These are phyloP conservation scores for Xestia c-nigrum DNA, from an alignment of 2,888 invertebrate species.

Conservation along the genomic window DNA sequence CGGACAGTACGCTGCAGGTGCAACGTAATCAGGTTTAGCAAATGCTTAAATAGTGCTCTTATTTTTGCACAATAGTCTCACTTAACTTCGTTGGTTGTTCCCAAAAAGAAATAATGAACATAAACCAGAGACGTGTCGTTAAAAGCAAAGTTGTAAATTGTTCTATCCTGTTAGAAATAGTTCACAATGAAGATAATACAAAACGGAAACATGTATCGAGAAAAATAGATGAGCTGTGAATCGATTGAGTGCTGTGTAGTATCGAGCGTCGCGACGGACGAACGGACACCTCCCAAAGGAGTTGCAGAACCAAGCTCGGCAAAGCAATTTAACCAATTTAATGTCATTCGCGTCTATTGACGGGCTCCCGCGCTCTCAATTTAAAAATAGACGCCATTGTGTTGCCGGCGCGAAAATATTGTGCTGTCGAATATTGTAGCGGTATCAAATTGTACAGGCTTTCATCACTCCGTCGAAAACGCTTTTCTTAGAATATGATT, in stretches of 20 bases:
- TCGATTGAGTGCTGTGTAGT: slow-evolving; percentile 72
- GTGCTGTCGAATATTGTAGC: slow-evolving; percentile 52
- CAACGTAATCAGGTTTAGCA: slow-evolving; percentile 38
- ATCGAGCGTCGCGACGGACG: slow-evolving; percentile 68
- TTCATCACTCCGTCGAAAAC: slow-evolving; percentile 52
- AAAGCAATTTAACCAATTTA: slow-evolving; percentile 90
- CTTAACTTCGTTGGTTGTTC: slow-evolving; percentile 18
- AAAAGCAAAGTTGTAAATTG: slow-evolving; percentile 52
- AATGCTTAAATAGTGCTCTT: slow-evolving; percentile 45
- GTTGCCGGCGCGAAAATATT: slow-evolving; percentile 80
- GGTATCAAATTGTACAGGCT: slow-evolving; percentile 54
- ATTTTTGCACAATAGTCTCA: slow-evolving; percentile 22
- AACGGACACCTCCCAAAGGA: slow-evolving; percentile 83
- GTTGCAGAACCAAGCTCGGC: slow-evolving; percentile 83
- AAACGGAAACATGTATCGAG: slow-evolving; percentile 67
- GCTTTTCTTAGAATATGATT: slow-evolving; percentile 84
- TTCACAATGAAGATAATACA: slow-evolving; percentile 61
- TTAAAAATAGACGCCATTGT: slow-evolving; percentile 88
- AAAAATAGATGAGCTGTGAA: slow-evolving; percentile 74
- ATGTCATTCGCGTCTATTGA: slow-evolving; percentile 88
- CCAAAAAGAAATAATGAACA: slow-evolving; percentile 26
- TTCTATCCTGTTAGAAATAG: slow-evolving; percentile 51
- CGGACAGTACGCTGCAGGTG: slow-evolving; percentile 41
- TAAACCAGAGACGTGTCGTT: slow-evolving; percentile 30
- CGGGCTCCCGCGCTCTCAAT: slow-evolving; percentile 86